A percentile compares a stretch with the other conserved stretches of the same genome.
Conservation (phyloP, 1,140 invertebrate genomes). For the Zaprionus inermis region DNA sequence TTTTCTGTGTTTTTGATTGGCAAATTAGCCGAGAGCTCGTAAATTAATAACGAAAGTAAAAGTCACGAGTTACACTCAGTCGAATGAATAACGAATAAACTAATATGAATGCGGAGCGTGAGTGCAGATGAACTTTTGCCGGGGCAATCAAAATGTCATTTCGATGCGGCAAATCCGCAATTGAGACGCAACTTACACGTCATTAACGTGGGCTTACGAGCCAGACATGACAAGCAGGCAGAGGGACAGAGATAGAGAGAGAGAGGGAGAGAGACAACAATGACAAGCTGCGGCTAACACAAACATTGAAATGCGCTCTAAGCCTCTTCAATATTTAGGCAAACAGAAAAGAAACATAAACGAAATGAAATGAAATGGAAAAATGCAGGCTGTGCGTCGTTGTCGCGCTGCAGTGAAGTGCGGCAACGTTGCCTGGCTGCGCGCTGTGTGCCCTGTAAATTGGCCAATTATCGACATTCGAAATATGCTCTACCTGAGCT, state of each 20-base stretch:
- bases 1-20: slow-evolving; percentile 42
- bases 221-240: slow-evolving; percentile 39
- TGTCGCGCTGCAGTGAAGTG: slow-evolving; percentile 33
- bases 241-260: slow-evolving; percentile 11
- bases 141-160: slow-evolving; percentile 75
- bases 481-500: slow-evolving; percentile 75
- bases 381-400: slow-evolving; percentile 21
- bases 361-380: not conserved
- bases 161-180: slow-evolving; percentile 74
- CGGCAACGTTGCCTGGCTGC: slow-evolving; percentile 20
- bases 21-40: slow-evolving; percentile 43
- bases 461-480: slow-evolving; percentile 81
- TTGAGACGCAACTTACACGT: slow-evolving; percentile 79
- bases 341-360: slow-evolving; percentile 15
- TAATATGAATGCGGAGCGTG: not conserved
- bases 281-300: slow-evolving; percentile 34
- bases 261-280: slow-evolving; percentile 27
- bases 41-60: slow-evolving; percentile 60
- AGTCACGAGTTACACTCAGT: slow-evolving; percentile 6
- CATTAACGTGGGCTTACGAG: slow-evolving; percentile 72
- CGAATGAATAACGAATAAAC: slow-evolving; percentile 11
- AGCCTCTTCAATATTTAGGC: slow-evolving; percentile 65
- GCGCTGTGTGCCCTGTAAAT: slow-evolving; percentile 54
- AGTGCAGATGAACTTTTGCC: slow-evolving; percentile 37
- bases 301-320: slow-evolving; percentile 43